Percentiles rank a stretch among this genome's conserved stretches.
These are phyloP conservation scores for Cyprinus carpio DNA, from an alignment of 2,113 vertebrate species.

Conservation along the genomic window DNA sequence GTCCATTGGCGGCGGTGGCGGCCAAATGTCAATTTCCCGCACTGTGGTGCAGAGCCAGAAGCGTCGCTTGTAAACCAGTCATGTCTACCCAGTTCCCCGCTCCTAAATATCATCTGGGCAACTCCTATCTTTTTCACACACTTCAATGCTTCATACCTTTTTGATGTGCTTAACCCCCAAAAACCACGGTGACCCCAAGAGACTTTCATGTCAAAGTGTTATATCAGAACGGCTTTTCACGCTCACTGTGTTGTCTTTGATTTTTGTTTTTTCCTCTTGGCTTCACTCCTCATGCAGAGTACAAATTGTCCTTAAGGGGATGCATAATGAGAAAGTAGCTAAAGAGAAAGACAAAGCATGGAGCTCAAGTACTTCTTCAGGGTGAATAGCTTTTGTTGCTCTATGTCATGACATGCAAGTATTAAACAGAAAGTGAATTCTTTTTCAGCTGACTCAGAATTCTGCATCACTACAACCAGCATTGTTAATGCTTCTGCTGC, in stretches of 20 bases:
- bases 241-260: neutral
- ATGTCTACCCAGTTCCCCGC: neutral
- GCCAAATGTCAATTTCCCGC: conserved; percentile 29
- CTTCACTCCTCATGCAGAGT: neutral
- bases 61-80: neutral
- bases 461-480: neutral
- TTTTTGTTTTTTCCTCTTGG: neutral
- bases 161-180: neutral
- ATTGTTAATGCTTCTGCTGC: neutral
- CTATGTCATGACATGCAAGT: conserved; percentile 13
- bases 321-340: neutral
- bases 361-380: conserved; percentile 18
- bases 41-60: conserved; percentile 7
- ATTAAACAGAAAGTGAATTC: neutral
- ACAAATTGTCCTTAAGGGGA: neutral
- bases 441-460: neutral
- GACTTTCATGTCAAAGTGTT: conserved; percentile 5
- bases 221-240: neutral
- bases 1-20: conserved; percentile 67
- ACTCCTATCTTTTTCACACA: conserved; percentile 22
- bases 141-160: neutral
- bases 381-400: conserved; percentile 21
- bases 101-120: neutral
- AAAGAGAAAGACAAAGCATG: conserved; percentile 11
- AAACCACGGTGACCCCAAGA: neutral